Evolutionary conservation across 2,888 invertebrate genomes (phyloP).

Genomic region (Laothoe populi): DNA sequence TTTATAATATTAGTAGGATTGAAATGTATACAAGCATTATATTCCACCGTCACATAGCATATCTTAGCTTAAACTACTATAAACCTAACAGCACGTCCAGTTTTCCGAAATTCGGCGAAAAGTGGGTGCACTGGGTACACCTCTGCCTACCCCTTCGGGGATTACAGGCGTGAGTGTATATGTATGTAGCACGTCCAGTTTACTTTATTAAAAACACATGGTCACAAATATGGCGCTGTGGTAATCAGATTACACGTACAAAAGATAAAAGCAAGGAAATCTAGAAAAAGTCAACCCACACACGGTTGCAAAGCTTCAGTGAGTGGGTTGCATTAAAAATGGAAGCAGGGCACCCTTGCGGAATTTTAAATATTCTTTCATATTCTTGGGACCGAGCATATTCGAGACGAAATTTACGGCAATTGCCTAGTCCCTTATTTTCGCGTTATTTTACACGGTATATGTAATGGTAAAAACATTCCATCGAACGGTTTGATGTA

Average conservation of each 20-base stretch:
- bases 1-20: no score
- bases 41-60: no score
- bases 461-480: neutral
- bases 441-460: neutral
- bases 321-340: conserved; percentile 27
- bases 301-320: conserved; percentile 21
- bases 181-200: neutral
- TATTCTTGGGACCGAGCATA: conserved; percentile 19
- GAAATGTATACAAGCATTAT: no score
- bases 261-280: conserved; percentile 7
- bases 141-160: no score
- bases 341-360: conserved; percentile 19
- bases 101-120: no score
- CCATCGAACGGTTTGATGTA: neutral
- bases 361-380: conserved; percentile 24
- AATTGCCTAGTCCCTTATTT: neutral
- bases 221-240: neutral
- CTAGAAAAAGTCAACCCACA: conserved; percentile 9
- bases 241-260: conserved; percentile 18
- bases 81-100: no score
- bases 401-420: conserved; percentile 15
- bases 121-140: no score
- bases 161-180: no score
- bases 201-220: neutral
- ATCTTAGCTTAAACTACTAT: no score